A percentile compares a stretch with the other conserved stretches of the same genome.
Evolutionary conservation across 2,113 vertebrate genomes (phyloP).

Genomic region (Myiagra hebetior): DNA sequence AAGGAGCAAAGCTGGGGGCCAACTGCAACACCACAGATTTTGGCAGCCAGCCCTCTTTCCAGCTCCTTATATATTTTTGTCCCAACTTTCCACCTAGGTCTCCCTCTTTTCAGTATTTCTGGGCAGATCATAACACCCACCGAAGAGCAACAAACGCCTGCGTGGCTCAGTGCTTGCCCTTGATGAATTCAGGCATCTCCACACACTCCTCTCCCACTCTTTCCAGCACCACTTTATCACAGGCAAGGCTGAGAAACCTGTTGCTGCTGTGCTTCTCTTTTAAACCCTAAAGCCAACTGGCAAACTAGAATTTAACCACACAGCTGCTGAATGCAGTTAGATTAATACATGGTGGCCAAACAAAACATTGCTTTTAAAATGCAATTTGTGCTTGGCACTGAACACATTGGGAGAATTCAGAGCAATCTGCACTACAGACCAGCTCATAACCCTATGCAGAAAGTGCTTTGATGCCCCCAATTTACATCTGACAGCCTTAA

Average conservation of each 20-base stretch:
- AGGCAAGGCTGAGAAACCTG: constrained; percentile 5
- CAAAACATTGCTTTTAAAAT: constrained; percentile 60
- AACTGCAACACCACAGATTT: constrained; percentile 48
- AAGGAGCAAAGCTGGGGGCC: constrained; percentile 55
- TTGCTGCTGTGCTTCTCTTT: constrained; percentile 47
- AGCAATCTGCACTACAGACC: not conserved
- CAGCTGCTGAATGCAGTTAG: constrained; percentile 34
- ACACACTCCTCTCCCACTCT: not conserved
- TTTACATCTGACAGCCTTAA: constrained; percentile 42
- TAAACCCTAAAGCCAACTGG: constrained; percentile 33
- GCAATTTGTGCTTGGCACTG: constrained; percentile 55
- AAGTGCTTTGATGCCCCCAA: constrained; percentile 27
- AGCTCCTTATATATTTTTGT: constrained; percentile 48
- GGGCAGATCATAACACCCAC: not conserved
- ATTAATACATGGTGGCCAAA: constrained; percentile 1
- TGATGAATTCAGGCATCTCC: not conserved
- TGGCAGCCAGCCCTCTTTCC: constrained; percentile 57
- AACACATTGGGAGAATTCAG: not conserved
- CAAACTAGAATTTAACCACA: constrained; percentile 46
- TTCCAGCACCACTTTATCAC: not conserved
- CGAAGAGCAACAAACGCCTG: not conserved
- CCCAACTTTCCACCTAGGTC: constrained; percentile 39
- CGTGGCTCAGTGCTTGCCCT: not conserved
- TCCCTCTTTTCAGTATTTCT: constrained; percentile 10
- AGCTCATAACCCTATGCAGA: not conserved